These are phyloP conservation scores for Schizopygopsis pylzovi DNA, from an alignment of 2,797 vertebrate species.

Conservation along the genomic window DNA sequence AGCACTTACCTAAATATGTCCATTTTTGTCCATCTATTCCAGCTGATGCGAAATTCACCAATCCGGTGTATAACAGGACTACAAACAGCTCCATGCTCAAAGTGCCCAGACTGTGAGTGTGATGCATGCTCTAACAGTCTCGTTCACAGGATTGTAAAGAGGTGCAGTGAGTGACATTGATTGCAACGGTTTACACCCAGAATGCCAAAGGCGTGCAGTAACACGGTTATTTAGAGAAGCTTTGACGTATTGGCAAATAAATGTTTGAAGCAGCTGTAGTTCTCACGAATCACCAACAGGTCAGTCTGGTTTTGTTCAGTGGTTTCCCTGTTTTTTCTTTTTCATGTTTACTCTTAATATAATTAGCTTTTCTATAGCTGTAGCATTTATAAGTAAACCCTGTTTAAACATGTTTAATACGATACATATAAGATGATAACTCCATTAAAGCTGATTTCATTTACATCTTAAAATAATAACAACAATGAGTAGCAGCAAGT, in stretches of 20 bases:
- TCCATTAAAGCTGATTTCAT: too few relatives aligned
- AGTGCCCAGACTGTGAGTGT: slow-evolving; percentile 38
- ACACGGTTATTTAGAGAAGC: slow-evolving; percentile 26
- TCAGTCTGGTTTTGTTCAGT: slow-evolving; percentile 8
- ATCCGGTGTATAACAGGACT: slow-evolving; percentile 54
- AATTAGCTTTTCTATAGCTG: not conserved
- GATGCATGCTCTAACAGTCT: not conserved
- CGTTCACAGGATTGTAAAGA: slow-evolving; percentile 31
- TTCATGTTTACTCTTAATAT: not conserved
- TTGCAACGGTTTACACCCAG: slow-evolving; percentile 49
- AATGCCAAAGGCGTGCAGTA: slow-evolving; percentile 37
- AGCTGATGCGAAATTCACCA: slow-evolving; percentile 60
- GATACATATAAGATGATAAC: too few relatives aligned
- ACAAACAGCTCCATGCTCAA: slow-evolving; percentile 69
- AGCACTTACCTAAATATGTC: slow-evolving; percentile 78
- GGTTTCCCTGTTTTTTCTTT: not conserved
- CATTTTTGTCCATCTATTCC: slow-evolving; percentile 75
- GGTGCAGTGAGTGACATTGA: slow-evolving; percentile 47
- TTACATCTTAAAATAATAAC: too few relatives aligned
- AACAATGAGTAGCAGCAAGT: too few relatives aligned
- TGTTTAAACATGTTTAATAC: not conserved
- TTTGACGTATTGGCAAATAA: slow-evolving; percentile 17
- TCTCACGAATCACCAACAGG: slow-evolving; percentile 2
- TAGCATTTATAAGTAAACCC: not conserved
- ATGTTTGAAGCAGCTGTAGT: slow-evolving; percentile 10